phyloP scores from a whole-genome alignment of 2,888 invertebrate genomes.

The Leucoma salicis region DNA sequence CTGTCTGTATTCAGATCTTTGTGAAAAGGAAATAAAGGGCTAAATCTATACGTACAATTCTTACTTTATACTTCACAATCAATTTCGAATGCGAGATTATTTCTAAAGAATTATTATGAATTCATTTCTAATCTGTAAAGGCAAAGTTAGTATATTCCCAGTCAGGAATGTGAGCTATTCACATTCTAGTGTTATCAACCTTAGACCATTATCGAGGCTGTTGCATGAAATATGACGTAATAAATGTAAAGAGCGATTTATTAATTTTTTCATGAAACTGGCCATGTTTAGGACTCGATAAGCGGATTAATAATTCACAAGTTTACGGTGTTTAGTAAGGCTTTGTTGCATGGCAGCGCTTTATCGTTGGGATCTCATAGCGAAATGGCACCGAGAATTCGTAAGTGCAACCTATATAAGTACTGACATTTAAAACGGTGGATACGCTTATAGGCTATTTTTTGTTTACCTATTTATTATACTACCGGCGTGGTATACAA shows the following conservation, averaged over 20 bases:
- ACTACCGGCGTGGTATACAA: too few relatives aligned
- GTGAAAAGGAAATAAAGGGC: too few relatives aligned
- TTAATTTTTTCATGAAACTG: conserved; percentile 74
- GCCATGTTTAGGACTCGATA: conserved; percentile 70
- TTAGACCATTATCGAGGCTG: conserved; percentile 24
- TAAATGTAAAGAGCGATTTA: conserved; percentile 70
- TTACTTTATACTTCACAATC: too few relatives aligned
- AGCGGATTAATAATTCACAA: conserved; percentile 80
- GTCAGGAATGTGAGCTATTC: conserved; percentile 36
- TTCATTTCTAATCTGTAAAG: too few relatives aligned
- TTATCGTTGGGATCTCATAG: conserved; percentile 64
- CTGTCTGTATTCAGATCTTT: too few relatives aligned
- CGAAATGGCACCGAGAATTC: conserved; percentile 55
- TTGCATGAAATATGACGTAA: conserved; percentile 40
- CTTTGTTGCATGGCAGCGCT: conserved; percentile 67
- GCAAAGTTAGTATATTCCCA: too few relatives aligned
- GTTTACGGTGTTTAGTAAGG: conserved; percentile 77
- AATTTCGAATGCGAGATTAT: too few relatives aligned
- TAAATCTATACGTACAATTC: too few relatives aligned
- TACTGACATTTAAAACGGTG: too few relatives aligned
- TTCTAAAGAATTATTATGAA: too few relatives aligned
- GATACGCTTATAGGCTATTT: conserved; percentile 24
- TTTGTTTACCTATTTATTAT: too few relatives aligned
- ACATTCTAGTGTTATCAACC: conserved; percentile 38
- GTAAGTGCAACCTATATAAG: too few relatives aligned